Percentiles rank a stretch among this genome's conserved stretches.
These are phyloP conservation scores for Styela clava DNA, from an alignment of 23 tunicate species.

Conservation along the genomic window DNA sequence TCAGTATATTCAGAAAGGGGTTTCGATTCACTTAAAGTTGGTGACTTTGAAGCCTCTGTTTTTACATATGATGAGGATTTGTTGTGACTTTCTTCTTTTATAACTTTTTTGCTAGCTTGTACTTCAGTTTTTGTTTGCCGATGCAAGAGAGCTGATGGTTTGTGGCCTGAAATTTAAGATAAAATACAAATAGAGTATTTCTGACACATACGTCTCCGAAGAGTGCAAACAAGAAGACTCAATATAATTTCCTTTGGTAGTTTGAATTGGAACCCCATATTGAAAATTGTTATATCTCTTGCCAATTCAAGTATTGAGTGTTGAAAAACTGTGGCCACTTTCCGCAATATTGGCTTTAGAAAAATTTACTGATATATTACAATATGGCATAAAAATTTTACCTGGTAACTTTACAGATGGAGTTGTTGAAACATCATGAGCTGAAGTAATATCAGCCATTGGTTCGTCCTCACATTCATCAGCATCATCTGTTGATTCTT, in stretches of 20 bases:
- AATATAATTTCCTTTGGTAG: no score
- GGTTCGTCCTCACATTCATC: conserved; percentile 81
- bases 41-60: background rate
- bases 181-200: no score
- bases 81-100: background rate
- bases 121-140: background rate
- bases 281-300: no score
- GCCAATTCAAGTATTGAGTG: no score
- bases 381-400: background rate
- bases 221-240: no score
- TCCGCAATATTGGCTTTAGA: no score
- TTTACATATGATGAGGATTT: background rate
- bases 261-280: no score
- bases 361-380: no score
- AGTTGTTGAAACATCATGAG: background rate
- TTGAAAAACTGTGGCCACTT: no score
- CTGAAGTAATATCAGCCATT: background rate
- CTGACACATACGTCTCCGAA: no score
- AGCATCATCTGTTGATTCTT: conserved; percentile 85
- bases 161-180: background rate
- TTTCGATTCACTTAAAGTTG: background rate
- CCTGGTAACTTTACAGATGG: background rate
- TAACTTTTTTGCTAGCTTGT: background rate
- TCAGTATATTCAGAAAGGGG: conserved; percentile 45
- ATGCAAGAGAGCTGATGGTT: background rate